These are phyloP conservation scores for Montipora foliosa DNA, from an alignment of 64 coral and sea anemone genomes.

Conservation along the genomic window DNA sequence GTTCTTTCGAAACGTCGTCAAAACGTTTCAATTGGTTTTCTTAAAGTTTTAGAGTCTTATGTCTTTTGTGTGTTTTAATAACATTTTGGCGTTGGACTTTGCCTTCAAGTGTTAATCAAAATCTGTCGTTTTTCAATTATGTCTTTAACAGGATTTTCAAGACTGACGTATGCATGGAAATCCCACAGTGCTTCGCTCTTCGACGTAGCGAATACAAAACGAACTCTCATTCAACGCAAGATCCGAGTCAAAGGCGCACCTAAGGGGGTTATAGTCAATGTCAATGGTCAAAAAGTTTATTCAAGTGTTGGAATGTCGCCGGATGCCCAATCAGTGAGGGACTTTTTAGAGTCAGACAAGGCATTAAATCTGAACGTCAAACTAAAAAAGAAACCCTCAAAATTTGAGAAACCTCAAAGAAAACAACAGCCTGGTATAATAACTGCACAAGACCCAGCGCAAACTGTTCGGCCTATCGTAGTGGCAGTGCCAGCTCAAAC, in stretches of 20 bases:
- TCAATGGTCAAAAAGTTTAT: conserved; percentile 28
- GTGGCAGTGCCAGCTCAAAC: not conserved
- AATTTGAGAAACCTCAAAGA: conserved; percentile 19
- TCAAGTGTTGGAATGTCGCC: not conserved
- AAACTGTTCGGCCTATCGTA: not conserved
- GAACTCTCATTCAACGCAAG: conserved; percentile 21
- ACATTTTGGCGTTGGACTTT: no score
- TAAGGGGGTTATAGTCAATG: conserved; percentile 18
- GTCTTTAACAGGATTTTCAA: not conserved
- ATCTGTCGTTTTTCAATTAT: not conserved
- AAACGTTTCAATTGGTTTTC: no score
- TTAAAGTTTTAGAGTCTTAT: no score
- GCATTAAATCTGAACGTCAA: conserved; percentile 13
- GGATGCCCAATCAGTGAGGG: not conserved
- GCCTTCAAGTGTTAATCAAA: no score
- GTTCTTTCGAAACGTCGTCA: no score
- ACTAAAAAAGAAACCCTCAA: not conserved
- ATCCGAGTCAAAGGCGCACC: conserved; percentile 14
- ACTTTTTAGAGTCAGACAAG: not conserved
- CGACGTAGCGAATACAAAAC: not conserved
- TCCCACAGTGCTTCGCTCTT: not conserved
- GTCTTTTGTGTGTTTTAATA: no score
- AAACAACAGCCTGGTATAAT: conserved; percentile 26
- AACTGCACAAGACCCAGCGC: not conserved
- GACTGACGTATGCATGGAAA: not conserved